phyloP scores from a whole-genome alignment of 2,797 vertebrate genomes.

The Siniperca obscura region DNA sequence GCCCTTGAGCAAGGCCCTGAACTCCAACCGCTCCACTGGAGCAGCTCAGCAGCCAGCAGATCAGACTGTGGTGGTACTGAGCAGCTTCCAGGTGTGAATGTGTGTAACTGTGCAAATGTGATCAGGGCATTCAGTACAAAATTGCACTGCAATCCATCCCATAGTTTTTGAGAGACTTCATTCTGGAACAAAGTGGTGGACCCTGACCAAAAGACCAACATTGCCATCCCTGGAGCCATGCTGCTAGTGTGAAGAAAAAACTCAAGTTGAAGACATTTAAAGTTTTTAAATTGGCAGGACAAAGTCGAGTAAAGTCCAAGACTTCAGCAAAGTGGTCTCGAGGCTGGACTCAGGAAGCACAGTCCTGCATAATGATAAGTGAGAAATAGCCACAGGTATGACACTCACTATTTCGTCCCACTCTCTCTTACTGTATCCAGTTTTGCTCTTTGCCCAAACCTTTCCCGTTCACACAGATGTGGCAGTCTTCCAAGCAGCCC shows the following conservation, averaged over 20 bases:
- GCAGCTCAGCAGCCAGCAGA: too few species aligned
- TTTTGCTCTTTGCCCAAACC: constrained; percentile 31
- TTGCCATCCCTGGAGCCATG: neutral
- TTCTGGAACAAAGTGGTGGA: neutral
- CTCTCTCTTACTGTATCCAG: constrained; percentile 13
- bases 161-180: neutral
- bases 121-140: neutral
- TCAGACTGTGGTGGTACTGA: too few species aligned
- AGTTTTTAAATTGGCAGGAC: neutral
- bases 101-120: too few species aligned
- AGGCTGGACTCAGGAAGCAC: neutral
- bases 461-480: constrained; percentile 52
- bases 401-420: neutral
- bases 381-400: constrained; percentile 27
- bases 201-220: neutral
- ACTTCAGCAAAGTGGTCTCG: neutral
- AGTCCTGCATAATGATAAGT: neutral
- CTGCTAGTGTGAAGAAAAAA: neutral
- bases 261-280: neutral
- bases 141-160: neutral
- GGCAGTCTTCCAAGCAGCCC: constrained; percentile 51
- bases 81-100: too few species aligned
- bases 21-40: too few species aligned
- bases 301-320: neutral
- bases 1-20: too few species aligned